Evolutionary conservation across 2,888 invertebrate species (phyloP), one percentile per base, ranked within the genome.

Genomic region (Icerya purchasi): DNA sequence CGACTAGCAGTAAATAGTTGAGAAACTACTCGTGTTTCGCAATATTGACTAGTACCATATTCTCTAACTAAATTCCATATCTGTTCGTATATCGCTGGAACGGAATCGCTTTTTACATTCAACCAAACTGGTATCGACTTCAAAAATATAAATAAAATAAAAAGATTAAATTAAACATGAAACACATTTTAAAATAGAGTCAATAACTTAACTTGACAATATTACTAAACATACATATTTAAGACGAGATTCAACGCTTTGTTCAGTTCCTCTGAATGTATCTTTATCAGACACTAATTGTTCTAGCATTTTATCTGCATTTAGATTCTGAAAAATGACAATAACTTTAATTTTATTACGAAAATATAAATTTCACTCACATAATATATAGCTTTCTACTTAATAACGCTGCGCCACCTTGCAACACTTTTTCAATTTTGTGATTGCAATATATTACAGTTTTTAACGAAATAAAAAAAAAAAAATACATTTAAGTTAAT

Each of bases 1-100:
- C 73, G 72, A 65, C 74, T 74, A n/a, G 74, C 73, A 50, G 74
- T 67, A 36, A 75, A 67, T 18, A 75, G 62, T 1, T 72, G 57
- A 3, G 67, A 66, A 22, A 66, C 61, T 53, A 64, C 62, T 24
- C 63, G 56, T 23, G 69, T 69, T 61, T 69, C 68, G 36, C 67
- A 68, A 55, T 63, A 63, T 19, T 65, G 64, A n/a, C 62, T 61
- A 22, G 67, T 63, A 56, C 68, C 68, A 24, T 71, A 69, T 21
- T 71, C 70, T 61, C 69, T 68, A 3, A 73, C 74, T 24, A 70
- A 68, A 59, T 70, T 71, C 74, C 74, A 75, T 8, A 75, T 70
- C 63, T 69, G 69, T 59, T 69, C 70, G 62, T 74, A 75, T 22
- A 72, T 63, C 10, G 70, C 68, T 8, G 74, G 73, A 56, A 73